Evolutionary conservation across 2,888 invertebrate genomes (phyloP), one percentile per base, ranked within the genome.

Genomic region (Clusia tigrina): DNA sequence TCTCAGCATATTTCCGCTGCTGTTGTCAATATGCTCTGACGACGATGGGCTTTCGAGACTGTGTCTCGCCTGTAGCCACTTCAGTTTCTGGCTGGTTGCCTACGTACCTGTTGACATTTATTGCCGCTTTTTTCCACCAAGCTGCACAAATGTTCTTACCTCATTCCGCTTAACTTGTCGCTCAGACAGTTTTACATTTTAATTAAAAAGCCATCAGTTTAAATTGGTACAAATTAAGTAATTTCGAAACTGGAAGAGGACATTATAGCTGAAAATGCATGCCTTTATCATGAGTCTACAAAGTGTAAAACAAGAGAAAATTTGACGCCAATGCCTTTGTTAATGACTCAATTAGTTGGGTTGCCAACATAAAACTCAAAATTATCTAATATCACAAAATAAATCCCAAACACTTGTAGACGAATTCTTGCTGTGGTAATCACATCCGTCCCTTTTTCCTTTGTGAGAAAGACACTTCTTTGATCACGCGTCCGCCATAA

Each of bases 401-500:
- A 32, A 32, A 32, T 12, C 32, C 32, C 5, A 12, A 32, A 32
- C 5, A 32, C 5, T 32, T 32, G 32, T 32, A 12, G 5, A 32
- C 32, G 32, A 32, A 32, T 9, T 32, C 6, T 12, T 32, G 32
- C 32, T 9, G 32, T 32, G 6, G n/a, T 53, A 53, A 53, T 53
- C 53, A 53, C 53, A 22, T 53, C 53, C 53, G 53, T 53, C 24
- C 24, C 5, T 24, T 24, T 12, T 22, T 23, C 2, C 24, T 53
- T 24, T 53, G 15, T 23, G 6, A 20, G 54, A 18, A 26, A 54
- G 51, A 17, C 54, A 26, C 32, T 54, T 54, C 32, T 32, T 32
- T 5, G 54, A 54, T 54, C 54, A 54, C 54, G 54, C 54, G 37
- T 32, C 23, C 10, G 25, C n/a, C n/a, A 42, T 42, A 42, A 42